Conservation (phyloP, 2,113 vertebrate genomes). For the Pagrus major region DNA sequence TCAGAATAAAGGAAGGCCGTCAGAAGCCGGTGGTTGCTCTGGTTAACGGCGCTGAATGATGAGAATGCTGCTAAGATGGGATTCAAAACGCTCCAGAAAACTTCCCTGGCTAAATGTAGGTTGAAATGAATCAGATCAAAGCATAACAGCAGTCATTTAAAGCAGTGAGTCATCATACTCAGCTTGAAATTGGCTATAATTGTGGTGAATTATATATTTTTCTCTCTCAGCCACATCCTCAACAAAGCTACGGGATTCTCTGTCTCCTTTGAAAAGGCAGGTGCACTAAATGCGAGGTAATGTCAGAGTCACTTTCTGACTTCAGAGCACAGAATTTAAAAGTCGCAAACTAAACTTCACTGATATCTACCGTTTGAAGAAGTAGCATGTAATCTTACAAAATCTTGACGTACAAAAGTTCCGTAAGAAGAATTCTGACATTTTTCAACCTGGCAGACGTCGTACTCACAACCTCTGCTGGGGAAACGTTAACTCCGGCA, state of each 20-base stretch:
- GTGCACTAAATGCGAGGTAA: neutral
- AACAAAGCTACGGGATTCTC: neutral
- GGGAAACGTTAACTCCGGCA: neutral
- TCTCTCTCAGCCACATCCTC: conserved; percentile 9
- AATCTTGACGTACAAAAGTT: neutral
- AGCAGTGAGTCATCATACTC: neutral
- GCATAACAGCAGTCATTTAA: conserved; percentile 26
- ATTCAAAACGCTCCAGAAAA: neutral
- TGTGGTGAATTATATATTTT: conserved; percentile 33
- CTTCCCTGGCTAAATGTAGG: conserved; percentile 11
- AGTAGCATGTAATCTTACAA: neutral
- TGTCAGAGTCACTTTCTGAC: neutral
- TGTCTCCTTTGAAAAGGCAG: conserved; percentile 15
- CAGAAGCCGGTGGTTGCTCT: neutral
- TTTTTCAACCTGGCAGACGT: neutral
- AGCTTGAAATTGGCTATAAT: conserved; percentile 43
- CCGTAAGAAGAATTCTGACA: neutral
- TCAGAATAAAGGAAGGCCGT: neutral
- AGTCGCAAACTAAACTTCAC: neutral
- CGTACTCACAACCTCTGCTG: too few species aligned
- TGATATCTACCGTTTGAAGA: neutral
- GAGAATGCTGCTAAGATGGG: neutral
- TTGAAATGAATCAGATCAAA: conserved; percentile 22
- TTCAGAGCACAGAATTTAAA: conserved; percentile 1
- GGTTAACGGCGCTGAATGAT: neutral